Conservation (phyloP, 2,888 invertebrate species). For the Bellardia bayeri region DNA sequence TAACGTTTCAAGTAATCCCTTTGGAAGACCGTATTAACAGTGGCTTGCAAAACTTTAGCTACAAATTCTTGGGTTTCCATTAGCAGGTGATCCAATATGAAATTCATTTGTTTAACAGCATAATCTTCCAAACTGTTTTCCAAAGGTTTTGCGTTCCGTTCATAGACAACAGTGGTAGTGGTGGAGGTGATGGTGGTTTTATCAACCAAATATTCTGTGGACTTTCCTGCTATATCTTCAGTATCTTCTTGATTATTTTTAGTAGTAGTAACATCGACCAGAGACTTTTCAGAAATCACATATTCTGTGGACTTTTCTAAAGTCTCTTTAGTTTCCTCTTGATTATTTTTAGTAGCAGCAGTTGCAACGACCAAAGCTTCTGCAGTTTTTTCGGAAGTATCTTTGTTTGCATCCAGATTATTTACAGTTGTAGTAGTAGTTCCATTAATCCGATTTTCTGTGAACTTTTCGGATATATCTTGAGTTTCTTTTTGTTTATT, state of each 20-base stretch:
- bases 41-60: constrained; percentile 51
- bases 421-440: background rate
- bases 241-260: background rate
- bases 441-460: background rate
- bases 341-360: background rate
- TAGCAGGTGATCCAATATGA: constrained; percentile 65
- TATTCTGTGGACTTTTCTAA: background rate
- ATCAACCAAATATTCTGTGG: background rate
- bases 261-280: background rate
- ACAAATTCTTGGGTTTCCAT: constrained; percentile 61
- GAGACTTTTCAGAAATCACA: background rate
- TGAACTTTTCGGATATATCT: background rate
- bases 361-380: background rate
- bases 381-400: background rate
- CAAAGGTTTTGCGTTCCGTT: background rate
- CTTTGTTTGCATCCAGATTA: too few species aligned
- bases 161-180: background rate
- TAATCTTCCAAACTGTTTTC: constrained; percentile 54
- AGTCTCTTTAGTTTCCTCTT: background rate
- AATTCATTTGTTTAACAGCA: constrained; percentile 63
- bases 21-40: constrained; percentile 17
- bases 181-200: background rate
- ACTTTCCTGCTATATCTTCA: background rate
- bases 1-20: constrained; percentile 60
- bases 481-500: background rate